Evolutionary conservation across 1,140 invertebrate species (phyloP).

Genomic region (Drosophila murphyi): DNA sequence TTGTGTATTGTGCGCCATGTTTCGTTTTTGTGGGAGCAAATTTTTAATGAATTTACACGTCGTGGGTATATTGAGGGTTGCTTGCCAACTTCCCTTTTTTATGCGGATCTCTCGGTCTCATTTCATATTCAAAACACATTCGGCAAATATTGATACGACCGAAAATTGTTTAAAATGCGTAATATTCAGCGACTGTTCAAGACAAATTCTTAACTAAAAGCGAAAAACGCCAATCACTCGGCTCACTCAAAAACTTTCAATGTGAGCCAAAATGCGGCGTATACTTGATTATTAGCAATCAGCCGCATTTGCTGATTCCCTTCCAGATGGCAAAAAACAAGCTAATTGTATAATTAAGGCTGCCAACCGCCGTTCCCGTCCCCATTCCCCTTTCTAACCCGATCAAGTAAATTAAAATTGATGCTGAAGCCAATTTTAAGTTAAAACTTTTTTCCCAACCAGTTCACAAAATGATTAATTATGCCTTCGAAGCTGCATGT

Average conservation of each 20-base stretch:
- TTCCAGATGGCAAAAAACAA: conserved; percentile 28
- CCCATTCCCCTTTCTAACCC: conserved; percentile 1
- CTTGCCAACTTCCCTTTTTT: neutral
- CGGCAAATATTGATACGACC: conserved; percentile 82
- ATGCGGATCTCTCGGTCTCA: conserved; percentile 37
- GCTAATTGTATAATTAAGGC: conserved; percentile 76
- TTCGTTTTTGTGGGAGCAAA: conserved; percentile 67
- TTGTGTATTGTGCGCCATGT: conserved; percentile 63
- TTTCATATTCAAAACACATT: conserved; percentile 84
- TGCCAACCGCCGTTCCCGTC: conserved; percentile 4
- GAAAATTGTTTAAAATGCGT: conserved; percentile 83
- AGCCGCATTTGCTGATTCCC: conserved; percentile 44
- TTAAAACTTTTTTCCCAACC: conserved; percentile 45
- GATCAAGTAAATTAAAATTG: conserved; percentile 75
- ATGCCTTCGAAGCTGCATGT: conserved; percentile 64
- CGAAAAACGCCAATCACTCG: conserved; percentile 74
- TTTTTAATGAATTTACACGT: conserved; percentile 80
- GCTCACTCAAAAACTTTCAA: conserved; percentile 64
- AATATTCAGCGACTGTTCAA: conserved; percentile 59
- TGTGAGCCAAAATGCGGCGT: conserved; percentile 42
- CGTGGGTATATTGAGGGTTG: conserved; percentile 15
- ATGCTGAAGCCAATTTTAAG: conserved; percentile 72
- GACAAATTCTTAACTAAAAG: conserved; percentile 77
- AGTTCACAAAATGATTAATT: conserved; percentile 71
- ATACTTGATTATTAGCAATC: conserved; percentile 78